Conservation (phyloP, 2,113 vertebrate species). For the Syngnathus scovelli region DNA sequence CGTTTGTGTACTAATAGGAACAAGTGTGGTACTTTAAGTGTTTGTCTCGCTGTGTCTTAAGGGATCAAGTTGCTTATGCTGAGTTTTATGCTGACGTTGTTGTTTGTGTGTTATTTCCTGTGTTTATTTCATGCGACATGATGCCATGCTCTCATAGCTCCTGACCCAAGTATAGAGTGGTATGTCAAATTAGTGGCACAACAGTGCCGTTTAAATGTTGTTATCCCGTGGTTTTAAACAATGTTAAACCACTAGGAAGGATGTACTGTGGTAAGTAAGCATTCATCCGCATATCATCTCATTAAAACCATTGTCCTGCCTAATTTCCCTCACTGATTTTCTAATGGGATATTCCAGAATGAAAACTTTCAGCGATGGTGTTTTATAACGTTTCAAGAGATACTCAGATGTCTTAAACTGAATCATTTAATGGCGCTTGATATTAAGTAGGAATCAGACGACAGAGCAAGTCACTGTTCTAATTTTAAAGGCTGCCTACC, state of each 20-base stretch:
- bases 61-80: slow-evolving; percentile 7
- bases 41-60: slow-evolving; percentile 20
- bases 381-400: neutral
- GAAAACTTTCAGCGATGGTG: neutral
- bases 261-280: neutral
- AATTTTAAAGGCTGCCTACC: neutral
- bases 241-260: neutral
- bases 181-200: neutral
- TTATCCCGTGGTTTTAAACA: neutral
- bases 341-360: neutral
- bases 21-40: neutral
- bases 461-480: neutral
- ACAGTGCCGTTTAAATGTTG: neutral
- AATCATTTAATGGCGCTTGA: neutral
- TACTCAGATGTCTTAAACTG: neutral
- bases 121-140: neutral
- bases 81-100: slow-evolving; percentile 13
- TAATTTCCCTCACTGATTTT: neutral
- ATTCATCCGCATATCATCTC: neutral
- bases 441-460: neutral
- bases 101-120: neutral
- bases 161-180: neutral
- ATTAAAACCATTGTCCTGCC: neutral
- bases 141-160: neutral
- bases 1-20: neutral